Evolutionary conservation across 2,113 vertebrate species (phyloP).

Genomic region (Tragulus kanchil): DNA sequence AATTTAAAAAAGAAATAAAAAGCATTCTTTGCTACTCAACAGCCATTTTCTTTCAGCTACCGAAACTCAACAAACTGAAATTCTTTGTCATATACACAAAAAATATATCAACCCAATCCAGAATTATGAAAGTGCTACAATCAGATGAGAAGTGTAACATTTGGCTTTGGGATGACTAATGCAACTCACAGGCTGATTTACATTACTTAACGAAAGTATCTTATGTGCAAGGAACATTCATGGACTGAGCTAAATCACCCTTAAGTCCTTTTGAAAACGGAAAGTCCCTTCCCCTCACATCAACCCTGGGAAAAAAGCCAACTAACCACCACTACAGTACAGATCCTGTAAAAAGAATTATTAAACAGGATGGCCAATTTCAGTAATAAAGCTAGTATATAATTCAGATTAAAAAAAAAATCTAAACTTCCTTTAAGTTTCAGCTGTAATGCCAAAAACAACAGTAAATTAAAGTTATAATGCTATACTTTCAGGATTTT

Average conservation of each 20-base stretch:
- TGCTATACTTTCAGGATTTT: slow-evolving; percentile 33
- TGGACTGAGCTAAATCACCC: slow-evolving; percentile 18
- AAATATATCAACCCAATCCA: slow-evolving; percentile 25
- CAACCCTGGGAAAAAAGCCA: background rate
- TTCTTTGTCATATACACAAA: background rate
- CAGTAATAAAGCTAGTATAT: background rate
- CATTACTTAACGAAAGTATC: slow-evolving; percentile 31
- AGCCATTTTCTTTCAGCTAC: slow-evolving; percentile 18
- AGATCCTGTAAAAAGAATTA: slow-evolving; percentile 6
- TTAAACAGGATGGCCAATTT: background rate
- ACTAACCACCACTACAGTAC: background rate
- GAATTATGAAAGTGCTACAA: background rate
- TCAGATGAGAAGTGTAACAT: background rate
- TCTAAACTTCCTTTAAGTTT: slow-evolving; percentile 54
- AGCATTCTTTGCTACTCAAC: slow-evolving; percentile 3
- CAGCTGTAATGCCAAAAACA: slow-evolving; percentile 44
- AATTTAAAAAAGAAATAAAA: too few relatives aligned
- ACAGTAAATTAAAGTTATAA: slow-evolving; percentile 38
- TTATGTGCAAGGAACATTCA: slow-evolving; percentile 19
- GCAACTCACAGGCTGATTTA: slow-evolving; percentile 11
- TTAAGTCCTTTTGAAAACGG: slow-evolving; percentile 37
- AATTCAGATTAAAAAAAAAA: slow-evolving; percentile 17
- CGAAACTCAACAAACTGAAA: slow-evolving; percentile 44
- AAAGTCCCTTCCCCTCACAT: background rate
- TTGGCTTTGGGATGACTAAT: slow-evolving; percentile 29